Evolutionary conservation across 2,888 invertebrate genomes (phyloP).

Genomic region (Sarcophaga subvicina): DNA sequence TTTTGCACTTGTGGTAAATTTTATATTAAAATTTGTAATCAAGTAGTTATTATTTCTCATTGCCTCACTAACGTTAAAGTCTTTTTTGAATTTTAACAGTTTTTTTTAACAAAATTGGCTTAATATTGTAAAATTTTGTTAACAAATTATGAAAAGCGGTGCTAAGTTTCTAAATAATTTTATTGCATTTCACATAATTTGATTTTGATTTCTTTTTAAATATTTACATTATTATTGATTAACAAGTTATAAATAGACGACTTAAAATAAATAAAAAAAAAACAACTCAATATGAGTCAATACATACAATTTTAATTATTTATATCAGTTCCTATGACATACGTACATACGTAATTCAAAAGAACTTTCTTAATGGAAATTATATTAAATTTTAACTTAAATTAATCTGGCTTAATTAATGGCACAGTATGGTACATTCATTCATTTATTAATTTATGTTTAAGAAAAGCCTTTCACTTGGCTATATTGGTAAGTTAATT

Average conservation of each 20-base stretch:
- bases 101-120: slow-evolving; percentile 8
- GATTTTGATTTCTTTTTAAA: slow-evolving; percentile 11
- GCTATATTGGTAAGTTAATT: not conserved
- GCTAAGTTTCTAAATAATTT: not conserved
- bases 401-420: slow-evolving; percentile 64
- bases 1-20: slow-evolving; percentile 35
- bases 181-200: slow-evolving; percentile 20
- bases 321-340: slow-evolving; percentile 4
- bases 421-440: slow-evolving; percentile 67
- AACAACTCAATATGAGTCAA: slow-evolving; percentile 70
- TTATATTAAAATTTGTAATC: slow-evolving; percentile 2
- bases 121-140: slow-evolving; percentile 11
- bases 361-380: slow-evolving; percentile 12
- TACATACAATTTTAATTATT: slow-evolving; percentile 3
- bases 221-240: slow-evolving; percentile 25
- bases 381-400: slow-evolving; percentile 37
- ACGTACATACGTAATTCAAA: not conserved
- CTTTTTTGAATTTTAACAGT: no score
- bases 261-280: slow-evolving; percentile 1
- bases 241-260: no score
- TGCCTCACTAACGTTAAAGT: not conserved
- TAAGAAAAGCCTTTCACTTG: slow-evolving; percentile 36
- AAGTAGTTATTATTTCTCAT: slow-evolving; percentile 36
- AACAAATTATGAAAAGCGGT: not conserved
- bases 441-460: not conserved